These are phyloP conservation scores for Crioceris asparagi DNA, from an alignment of 2,888 invertebrate species.

Conservation along the genomic window DNA sequence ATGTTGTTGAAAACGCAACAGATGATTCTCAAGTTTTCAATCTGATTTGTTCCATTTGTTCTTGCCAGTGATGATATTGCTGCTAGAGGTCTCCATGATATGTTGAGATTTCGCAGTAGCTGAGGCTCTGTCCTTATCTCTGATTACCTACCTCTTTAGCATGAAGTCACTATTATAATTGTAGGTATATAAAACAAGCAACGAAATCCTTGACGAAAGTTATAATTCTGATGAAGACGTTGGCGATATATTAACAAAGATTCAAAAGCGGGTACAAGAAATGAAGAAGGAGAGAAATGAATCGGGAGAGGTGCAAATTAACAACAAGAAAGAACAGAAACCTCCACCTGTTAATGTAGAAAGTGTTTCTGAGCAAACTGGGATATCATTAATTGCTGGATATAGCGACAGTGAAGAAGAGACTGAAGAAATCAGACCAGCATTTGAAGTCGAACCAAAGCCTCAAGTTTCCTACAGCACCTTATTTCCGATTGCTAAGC, in stretches of 20 bases:
- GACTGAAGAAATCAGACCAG: neutral
- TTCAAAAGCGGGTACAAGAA: conserved; percentile 38
- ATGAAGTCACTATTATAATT: too few species aligned
- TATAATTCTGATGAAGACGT: conserved; percentile 37
- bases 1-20: neutral
- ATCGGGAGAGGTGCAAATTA: conserved; percentile 27
- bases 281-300: conserved; percentile 37
- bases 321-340: conserved; percentile 12
- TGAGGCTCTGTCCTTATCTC: too few species aligned
- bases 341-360: conserved; percentile 14
- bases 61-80: conserved; percentile 32
- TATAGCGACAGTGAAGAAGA: conserved; percentile 45
- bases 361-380: conserved; percentile 30
- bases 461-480: conserved; percentile 31
- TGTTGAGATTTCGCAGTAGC: conserved; percentile 33
- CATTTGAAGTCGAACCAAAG: conserved; percentile 7
- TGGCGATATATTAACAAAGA: conserved; percentile 34
- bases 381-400: conserved; percentile 38
- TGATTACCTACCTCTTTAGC: too few species aligned
- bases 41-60: conserved; percentile 28
- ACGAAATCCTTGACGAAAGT: conserved; percentile 14
- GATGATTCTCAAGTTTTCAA: conserved; percentile 38
- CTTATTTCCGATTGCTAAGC: conserved; percentile 39
- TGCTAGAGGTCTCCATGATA: conserved; percentile 34
- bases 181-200: conserved; percentile 5